Evolutionary conservation across 2,888 invertebrate species (phyloP), one percentile per base, ranked within the genome.

Genomic region (Tromatobia lineatoria): DNA sequence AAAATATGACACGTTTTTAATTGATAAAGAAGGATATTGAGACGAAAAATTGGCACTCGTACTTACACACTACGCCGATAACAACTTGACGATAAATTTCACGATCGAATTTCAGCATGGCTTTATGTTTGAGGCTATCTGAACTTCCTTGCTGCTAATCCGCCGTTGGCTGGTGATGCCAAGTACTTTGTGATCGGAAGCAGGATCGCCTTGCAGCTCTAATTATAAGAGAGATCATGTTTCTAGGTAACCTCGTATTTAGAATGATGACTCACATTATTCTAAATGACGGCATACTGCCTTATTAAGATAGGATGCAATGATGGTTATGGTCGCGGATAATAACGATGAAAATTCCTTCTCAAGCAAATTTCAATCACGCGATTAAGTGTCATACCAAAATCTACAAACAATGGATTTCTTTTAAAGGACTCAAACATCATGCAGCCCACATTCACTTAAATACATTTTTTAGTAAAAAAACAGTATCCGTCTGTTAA

Each of bases 61-160:
- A 93, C 93, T 93, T 88, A 93, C 93, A 93, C 29, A 93, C 86
- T 20, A 92, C 78, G 6, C 92, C 93, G 69, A 93, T 91, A 57
- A 92, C 86, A 47, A 91, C 87, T 83, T 93, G 93, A 38, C 91
- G 92, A n/a, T 89, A 85, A 75, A 93, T 88, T 29, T 90, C 92
- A 50, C 87, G 86, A 84, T 92, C 90, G 88, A 92, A 90, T 78
- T 93, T 94, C 94, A 79, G 13, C 85, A 85, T 85, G 66, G 42
- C 67, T 79, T 52, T 73, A 34, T 18, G 18, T 69, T 15, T 20
- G 71, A 54, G 38, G 50, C 71, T 64, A 50, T 8, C 45, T 13
- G 29, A 75, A 50, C 15, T 45, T 66, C 20, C 29, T 38, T 29
- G 34, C 47, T 71, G 59, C 75, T 23, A 25, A 20, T 71, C 66